Evolutionary conservation across 2,113 vertebrate genomes (phyloP), one percentile per base, ranked within the genome.

Genomic region (Engraulis encrasicolus): DNA sequence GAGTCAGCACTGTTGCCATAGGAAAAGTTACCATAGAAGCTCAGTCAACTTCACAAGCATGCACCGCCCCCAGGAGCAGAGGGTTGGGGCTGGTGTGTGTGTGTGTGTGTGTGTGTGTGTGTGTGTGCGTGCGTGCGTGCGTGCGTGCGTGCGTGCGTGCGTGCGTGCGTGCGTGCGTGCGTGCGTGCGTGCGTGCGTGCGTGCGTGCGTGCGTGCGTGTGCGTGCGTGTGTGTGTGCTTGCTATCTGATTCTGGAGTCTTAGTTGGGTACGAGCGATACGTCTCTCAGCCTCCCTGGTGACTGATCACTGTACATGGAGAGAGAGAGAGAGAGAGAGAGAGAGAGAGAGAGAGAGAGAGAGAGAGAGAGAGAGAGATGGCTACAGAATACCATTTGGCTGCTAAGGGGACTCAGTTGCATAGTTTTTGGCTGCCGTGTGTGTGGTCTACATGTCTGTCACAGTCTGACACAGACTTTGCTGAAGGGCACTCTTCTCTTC

Each of bases 1-100:
- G 85, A 81, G 50, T 82, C 82, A 37, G 27, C 37, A 79, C 78
- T 85, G 89, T 89, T 84, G 86, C 87, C 84, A 88, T 83, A 86
- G 85, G 82, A 87, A 88, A 84, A 84, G 81, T 89, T 87, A 81
- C 86, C 85, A 85, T 89, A 89, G 88, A 78, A 58, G 80, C 79
- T 48, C 38, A 52, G 36, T 49, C 79, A 78, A 80, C 78, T 74
- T 74, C 66, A 34, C 66, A 74, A 74, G 27, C 66, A 74, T 74
- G 66, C 31, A 17, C 40, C 40, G 9, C 66, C 66, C 66, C 66
- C 15, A 74, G 31, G 66, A 34, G 66, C 66, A 74, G 27, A 15
- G 31, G 27, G 31, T 14, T 36, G 66, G 34, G 27, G 27, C 23
- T 74, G 31, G 66, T 74, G 31, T n/a, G n/a, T n/a, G n/a, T n/a